Percentiles rank a stretch among this genome's conserved stretches.
phyloP scores from a whole-genome alignment of 2,797 vertebrate species.

The Sebastes diploproa region DNA sequence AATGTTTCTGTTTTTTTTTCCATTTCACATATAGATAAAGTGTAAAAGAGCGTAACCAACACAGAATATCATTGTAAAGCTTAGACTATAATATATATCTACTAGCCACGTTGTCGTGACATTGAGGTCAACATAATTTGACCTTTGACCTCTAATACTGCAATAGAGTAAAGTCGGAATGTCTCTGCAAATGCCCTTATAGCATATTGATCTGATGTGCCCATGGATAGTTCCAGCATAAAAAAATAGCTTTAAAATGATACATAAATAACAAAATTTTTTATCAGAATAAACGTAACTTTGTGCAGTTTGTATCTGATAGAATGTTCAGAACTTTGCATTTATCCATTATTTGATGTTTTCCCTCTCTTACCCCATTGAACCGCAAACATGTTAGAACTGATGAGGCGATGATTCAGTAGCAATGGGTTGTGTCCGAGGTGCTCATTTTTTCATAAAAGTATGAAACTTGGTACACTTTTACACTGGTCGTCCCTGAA shows the following conservation, averaged over 20 bases:
- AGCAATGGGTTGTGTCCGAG: background rate
- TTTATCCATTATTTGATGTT: background rate
- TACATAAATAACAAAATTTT: background rate
- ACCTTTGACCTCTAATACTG: background rate
- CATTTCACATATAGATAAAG: background rate
- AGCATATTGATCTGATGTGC: background rate
- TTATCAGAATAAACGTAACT: too few species aligned
- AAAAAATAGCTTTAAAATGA: background rate
- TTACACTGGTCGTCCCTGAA: background rate
- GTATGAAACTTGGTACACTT: background rate
- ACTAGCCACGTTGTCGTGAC: background rate
- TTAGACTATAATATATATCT: too few species aligned
- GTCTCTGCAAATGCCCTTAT: background rate
- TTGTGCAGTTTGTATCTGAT: too few species aligned
- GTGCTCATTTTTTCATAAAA: too few species aligned
- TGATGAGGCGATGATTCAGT: background rate
- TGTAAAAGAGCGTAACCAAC: background rate
- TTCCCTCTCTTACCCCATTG: background rate
- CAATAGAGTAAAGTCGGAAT: background rate
- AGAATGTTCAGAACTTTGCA: too few species aligned
- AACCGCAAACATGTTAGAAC: background rate
- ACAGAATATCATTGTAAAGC: too few species aligned
- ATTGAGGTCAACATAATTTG: background rate
- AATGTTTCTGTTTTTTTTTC: background rate
- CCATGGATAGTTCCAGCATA: background rate